These are phyloP conservation scores for Puntigrus tetrazona DNA, from an alignment of 2,113 vertebrate genomes.

Conservation along the genomic window DNA sequence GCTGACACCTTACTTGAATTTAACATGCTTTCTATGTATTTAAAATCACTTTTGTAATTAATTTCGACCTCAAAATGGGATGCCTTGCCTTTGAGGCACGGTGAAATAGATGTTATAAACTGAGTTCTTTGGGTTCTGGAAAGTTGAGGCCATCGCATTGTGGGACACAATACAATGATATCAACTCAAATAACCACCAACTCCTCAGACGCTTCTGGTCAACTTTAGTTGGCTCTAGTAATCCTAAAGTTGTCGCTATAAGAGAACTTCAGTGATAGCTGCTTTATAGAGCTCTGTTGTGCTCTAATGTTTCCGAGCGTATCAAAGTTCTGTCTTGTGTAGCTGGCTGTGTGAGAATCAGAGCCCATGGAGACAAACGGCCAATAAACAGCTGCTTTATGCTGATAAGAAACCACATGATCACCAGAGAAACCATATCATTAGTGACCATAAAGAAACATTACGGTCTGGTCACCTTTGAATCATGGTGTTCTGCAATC, in stretches of 20 bases:
- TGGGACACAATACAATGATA: too few relatives aligned
- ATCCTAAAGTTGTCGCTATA: not conserved
- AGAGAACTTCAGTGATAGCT: not conserved
- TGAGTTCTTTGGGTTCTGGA: too few relatives aligned
- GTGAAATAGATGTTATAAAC: too few relatives aligned
- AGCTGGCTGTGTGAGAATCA: slow-evolving; percentile 7
- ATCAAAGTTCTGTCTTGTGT: slow-evolving; percentile 1
- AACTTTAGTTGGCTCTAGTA: not conserved
- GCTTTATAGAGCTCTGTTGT: not conserved
- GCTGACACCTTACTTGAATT: too few relatives aligned
- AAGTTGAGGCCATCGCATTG: too few relatives aligned
- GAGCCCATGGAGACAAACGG: slow-evolving; percentile 15
- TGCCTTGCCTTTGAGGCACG: too few relatives aligned
- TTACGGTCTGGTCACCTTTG: slow-evolving; percentile 24
- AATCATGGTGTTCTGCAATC: not conserved
- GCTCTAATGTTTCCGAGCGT: not conserved
- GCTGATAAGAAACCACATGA: slow-evolving; percentile 35
- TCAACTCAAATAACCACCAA: not conserved
- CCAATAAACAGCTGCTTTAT: slow-evolving; percentile 38
- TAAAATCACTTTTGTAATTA: too few relatives aligned
- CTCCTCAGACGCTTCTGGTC: not conserved
- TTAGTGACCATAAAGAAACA: slow-evolving; percentile 36
- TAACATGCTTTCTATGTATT: too few relatives aligned
- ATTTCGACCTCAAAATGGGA: too few relatives aligned
- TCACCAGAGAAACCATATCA: slow-evolving; percentile 24